phyloP scores from a whole-genome alignment of 2,113 vertebrate species.

The Campylomormyrus numenius region DNA sequence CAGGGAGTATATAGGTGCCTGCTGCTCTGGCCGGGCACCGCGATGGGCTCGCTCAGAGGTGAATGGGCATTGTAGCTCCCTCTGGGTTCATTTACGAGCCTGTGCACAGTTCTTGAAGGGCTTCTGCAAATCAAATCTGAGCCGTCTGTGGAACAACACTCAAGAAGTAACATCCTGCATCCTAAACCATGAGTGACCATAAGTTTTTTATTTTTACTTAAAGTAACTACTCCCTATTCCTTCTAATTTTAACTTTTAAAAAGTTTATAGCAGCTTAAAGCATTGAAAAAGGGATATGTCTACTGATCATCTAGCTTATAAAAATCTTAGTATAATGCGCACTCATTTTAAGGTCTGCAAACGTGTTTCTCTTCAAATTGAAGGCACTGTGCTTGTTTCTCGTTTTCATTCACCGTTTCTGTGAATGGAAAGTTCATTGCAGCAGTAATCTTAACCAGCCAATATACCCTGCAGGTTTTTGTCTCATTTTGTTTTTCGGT shows the following conservation, averaged over 20 bases:
- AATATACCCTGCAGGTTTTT: background rate
- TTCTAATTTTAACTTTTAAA: background rate
- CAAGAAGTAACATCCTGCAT: background rate
- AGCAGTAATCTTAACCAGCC: background rate
- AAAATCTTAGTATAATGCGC: background rate
- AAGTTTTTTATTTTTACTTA: background rate
- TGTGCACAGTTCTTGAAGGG: background rate
- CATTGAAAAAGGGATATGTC: background rate
- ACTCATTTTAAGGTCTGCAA: background rate
- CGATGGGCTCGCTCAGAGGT: too few relatives aligned
- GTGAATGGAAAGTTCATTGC: background rate
- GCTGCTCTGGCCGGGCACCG: background rate
- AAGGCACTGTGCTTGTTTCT: background rate
- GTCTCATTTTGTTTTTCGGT: background rate
- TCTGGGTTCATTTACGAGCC: background rate
- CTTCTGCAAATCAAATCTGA: background rate
- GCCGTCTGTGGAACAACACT: background rate
- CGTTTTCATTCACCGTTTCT: background rate
- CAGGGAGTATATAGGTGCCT: background rate
- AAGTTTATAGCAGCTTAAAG: background rate
- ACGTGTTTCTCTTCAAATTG: background rate
- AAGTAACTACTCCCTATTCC: background rate
- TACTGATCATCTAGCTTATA: background rate
- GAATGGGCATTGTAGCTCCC: background rate
- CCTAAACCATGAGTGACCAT: background rate